Percentiles rank a stretch among this genome's conserved stretches.
Evolutionary conservation across 2,888 invertebrate genomes (phyloP).

Genomic region (Dolichomitus sp.): DNA sequence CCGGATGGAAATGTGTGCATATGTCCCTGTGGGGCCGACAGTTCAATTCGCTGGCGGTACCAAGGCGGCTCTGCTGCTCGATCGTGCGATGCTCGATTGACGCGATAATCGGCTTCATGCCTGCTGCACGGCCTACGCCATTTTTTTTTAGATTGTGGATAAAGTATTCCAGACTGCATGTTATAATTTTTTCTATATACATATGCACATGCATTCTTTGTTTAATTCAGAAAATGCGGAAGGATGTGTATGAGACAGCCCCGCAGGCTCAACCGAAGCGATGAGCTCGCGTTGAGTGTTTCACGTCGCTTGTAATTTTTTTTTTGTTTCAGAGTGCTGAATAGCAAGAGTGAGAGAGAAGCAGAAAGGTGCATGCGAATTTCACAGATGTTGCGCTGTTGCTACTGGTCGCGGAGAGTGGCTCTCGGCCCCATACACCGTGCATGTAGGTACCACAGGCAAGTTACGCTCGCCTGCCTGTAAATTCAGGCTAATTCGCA

Average conservation of each 20-base stretch:
- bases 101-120: conserved; percentile 66
- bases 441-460: conserved; percentile 52
- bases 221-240: conserved; percentile 32
- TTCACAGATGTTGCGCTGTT: conserved; percentile 68
- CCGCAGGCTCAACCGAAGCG: conserved; percentile 3
- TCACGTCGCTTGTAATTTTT: conserved; percentile 42
- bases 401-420: conserved; percentile 55
- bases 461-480: conserved; percentile 65
- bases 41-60: conserved; percentile 46
- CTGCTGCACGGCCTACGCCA: conserved; percentile 25
- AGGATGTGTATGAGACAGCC: conserved; percentile 2
- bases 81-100: conserved; percentile 58
- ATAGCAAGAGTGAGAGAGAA: conserved; percentile 15
- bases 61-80: conserved; percentile 44
- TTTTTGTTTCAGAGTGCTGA: conserved; percentile 26
- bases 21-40: conserved; percentile 59
- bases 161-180: not conserved
- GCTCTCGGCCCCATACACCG: conserved; percentile 33
- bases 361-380: conserved; percentile 67
- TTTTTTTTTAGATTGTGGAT: conserved; percentile 23
- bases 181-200: not conserved
- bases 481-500: conserved; percentile 72
- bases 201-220: not conserved
- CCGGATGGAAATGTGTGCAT: conserved; percentile 64
- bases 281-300: conserved; percentile 47